A percentile compares a stretch with the other conserved stretches of the same genome.
phyloP scores from a whole-genome alignment of 1,140 invertebrate genomes.

The Monochamus saltuarius region DNA sequence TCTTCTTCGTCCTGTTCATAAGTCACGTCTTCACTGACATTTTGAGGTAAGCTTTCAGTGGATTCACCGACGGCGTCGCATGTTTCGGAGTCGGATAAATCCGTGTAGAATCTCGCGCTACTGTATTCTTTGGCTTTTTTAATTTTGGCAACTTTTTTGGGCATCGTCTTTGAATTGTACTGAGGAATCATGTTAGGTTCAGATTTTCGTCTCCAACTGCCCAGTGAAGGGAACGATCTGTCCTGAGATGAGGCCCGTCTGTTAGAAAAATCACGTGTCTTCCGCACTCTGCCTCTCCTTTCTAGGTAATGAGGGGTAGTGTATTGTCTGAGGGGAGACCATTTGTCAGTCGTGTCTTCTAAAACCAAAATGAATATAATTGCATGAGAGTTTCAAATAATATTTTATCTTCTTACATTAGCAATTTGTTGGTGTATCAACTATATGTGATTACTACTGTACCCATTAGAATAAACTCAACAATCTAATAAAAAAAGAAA shows the following conservation, averaged over 20 bases:
- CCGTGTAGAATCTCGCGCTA: slow-evolving; percentile 66
- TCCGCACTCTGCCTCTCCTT: slow-evolving; percentile 57
- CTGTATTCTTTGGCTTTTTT: slow-evolving; percentile 62
- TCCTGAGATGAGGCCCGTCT: slow-evolving; percentile 45
- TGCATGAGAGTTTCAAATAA: neutral
- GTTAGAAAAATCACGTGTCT: slow-evolving; percentile 43
- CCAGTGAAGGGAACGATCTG: slow-evolving; percentile 55
- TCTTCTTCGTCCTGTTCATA: slow-evolving; percentile 29
- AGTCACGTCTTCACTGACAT: slow-evolving; percentile 2
- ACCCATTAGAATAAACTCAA: neutral
- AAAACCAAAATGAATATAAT: slow-evolving; percentile 11
- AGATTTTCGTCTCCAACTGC: slow-evolving; percentile 70
- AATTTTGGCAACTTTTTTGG: slow-evolving; percentile 65
- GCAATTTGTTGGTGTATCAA: too few species aligned
- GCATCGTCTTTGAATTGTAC: slow-evolving; percentile 65
- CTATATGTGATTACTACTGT: too few species aligned
- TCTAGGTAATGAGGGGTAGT: slow-evolving; percentile 91
- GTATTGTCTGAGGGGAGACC: slow-evolving; percentile 66
- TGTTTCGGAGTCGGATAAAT: slow-evolving; percentile 61
- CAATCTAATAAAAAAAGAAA: neutral
- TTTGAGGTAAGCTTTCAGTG: slow-evolving; percentile 57
- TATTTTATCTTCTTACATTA: too few species aligned
- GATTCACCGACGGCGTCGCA: slow-evolving; percentile 64
- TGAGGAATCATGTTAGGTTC: slow-evolving; percentile 61
- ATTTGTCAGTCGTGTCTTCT: slow-evolving; percentile 45